Conservation (phyloP, 2,113 vertebrate genomes). For the Elgaria multicarinata region DNA sequence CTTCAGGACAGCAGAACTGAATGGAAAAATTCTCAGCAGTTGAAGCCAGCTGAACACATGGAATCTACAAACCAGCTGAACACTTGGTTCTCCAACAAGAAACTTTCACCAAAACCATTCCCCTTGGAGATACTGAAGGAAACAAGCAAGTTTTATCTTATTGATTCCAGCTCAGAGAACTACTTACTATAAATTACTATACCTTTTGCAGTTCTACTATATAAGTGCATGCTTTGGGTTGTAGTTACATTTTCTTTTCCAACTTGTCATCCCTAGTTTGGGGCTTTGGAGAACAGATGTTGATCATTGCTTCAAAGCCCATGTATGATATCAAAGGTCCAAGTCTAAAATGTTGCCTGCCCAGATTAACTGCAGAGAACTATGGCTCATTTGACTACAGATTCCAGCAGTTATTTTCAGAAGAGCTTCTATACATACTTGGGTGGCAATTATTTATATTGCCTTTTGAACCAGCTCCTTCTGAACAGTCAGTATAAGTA, state of each 20-base stretch:
- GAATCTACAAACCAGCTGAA: neutral
- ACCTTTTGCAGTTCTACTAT: neutral
- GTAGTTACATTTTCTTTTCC: neutral
- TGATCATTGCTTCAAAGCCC: neutral
- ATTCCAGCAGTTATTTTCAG: constrained; percentile 8
- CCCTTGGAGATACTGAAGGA: neutral
- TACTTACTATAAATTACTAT: neutral
- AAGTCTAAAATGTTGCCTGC: neutral
- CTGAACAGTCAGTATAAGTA: neutral
- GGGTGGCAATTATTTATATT: neutral
- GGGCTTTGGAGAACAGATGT: neutral
- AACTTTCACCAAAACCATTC: neutral
- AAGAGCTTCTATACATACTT: neutral
- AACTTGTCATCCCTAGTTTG: constrained; percentile 4
- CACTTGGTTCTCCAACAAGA: neutral
- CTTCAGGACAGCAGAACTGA: neutral
- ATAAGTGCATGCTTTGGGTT: neutral
- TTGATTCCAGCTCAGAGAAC: neutral
- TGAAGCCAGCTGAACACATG: neutral
- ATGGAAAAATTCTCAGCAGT: neutral
- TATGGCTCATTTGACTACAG: neutral
- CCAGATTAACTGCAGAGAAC: neutral
- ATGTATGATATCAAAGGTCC: neutral
- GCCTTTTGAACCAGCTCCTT: constrained; percentile 15
- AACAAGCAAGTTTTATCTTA: neutral